Conservation (phyloP, 2,113 vertebrate genomes). For the Silurus meridionalis region DNA sequence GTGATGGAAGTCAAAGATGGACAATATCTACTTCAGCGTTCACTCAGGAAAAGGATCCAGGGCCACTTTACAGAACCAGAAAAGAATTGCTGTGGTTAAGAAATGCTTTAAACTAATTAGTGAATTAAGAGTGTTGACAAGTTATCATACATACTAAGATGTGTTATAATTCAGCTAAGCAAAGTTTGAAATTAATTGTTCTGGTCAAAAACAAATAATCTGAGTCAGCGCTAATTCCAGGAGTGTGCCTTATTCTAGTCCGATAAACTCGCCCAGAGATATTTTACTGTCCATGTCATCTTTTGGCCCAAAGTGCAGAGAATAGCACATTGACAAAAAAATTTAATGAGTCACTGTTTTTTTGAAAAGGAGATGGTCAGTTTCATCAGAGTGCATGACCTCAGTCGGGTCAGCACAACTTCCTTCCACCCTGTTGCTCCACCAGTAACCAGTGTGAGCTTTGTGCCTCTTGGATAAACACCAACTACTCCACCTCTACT, state of each 20-base stretch:
- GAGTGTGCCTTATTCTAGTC: conserved; percentile 2
- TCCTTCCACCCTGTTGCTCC: conserved; percentile 36
- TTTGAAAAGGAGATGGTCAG: conserved; percentile 14
- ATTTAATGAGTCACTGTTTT: conserved; percentile 32
- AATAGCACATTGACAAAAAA: conserved; percentile 21
- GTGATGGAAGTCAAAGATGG: conserved; percentile 30
- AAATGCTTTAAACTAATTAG: neutral
- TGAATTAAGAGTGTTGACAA: no score
- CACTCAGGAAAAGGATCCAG: conserved; percentile 1
- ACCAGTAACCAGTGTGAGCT: conserved; percentile 34
- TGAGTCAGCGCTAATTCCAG: neutral
- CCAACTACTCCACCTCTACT: conserved; percentile 23
- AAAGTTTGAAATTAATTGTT: neutral
- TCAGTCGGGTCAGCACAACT: conserved; percentile 29
- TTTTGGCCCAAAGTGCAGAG: neutral
- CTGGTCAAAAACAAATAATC: neutral
- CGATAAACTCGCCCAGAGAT: neutral
- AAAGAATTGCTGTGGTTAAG: neutral
- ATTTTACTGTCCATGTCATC: conserved; percentile 17
- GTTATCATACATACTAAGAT: neutral
- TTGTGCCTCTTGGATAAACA: conserved; percentile 39
- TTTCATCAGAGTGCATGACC: conserved; percentile 43
- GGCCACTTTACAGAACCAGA: neutral
- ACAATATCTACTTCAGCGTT: conserved; percentile 2
- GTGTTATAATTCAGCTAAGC: neutral